These are phyloP conservation scores for Pteruthius melanotis DNA, from an alignment of 2,113 vertebrate genomes.

Conservation along the genomic window DNA sequence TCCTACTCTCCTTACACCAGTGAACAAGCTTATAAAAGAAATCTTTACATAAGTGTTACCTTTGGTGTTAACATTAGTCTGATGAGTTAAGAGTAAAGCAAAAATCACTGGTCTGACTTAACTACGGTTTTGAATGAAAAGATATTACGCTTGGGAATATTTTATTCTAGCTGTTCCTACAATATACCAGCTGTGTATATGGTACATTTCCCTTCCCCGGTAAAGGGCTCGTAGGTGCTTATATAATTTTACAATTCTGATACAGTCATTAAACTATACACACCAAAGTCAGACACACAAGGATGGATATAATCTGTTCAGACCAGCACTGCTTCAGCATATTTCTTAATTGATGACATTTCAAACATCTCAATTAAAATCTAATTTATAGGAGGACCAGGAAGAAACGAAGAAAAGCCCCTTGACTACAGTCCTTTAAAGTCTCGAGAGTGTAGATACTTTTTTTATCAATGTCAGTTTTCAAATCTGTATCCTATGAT, in stretches of 20 bases:
- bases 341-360: neutral
- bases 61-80: neutral
- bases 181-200: neutral
- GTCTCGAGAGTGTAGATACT: neutral
- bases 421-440: neutral
- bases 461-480: conserved; percentile 34
- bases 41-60: neutral
- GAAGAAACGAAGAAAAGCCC: neutral
- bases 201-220: neutral
- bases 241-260: neutral
- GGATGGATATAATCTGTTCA: neutral
- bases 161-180: neutral
- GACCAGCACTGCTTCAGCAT: neutral
- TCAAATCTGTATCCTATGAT: neutral
- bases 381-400: neutral
- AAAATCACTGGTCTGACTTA: neutral
- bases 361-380: conserved; percentile 4
- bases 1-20: neutral
- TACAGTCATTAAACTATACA: neutral
- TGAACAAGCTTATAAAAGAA: neutral
- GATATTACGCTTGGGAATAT: fast-evolving
- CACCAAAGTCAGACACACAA: neutral
- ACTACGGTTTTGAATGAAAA: neutral
- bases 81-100: neutral
- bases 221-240: neutral